These are phyloP conservation scores for Sceloporus undulatus DNA, from an alignment of 2,113 vertebrate genomes.

Conservation along the genomic window DNA sequence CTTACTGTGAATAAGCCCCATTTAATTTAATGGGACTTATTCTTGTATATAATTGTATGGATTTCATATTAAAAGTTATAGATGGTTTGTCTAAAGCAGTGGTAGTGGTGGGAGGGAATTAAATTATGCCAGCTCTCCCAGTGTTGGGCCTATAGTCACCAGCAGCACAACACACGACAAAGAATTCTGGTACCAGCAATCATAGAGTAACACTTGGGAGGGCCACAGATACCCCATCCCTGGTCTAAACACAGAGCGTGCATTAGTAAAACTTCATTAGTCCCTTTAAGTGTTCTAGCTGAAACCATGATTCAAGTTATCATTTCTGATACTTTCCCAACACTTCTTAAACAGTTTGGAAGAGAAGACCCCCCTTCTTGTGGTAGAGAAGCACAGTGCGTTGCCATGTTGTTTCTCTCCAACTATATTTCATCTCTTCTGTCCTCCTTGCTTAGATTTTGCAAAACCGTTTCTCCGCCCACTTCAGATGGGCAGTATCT, in stretches of 20 bases:
- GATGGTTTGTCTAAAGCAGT: background rate
- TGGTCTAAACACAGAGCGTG: background rate
- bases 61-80: background rate
- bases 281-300: background rate
- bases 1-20: background rate
- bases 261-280: constrained; percentile 10
- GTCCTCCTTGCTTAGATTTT: background rate
- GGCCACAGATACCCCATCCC: too few relatives aligned
- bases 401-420: too few relatives aligned
- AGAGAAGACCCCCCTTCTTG: background rate
- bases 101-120: too few relatives aligned
- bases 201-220: background rate
- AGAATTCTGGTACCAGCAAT: background rate
- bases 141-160: background rate
- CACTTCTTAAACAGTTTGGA: background rate
- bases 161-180: background rate
- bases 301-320: background rate
- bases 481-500: background rate
- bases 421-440: background rate
- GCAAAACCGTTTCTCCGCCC: background rate
- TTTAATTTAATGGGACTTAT: background rate
- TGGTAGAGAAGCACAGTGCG: too few relatives aligned
- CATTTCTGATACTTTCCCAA: constrained; percentile 41
- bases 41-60: background rate
- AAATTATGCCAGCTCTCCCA: background rate